Base-by-base conservation (phyloP, 2,797 vertebrate genomes). In the Telmatherina bonti region DNA sequence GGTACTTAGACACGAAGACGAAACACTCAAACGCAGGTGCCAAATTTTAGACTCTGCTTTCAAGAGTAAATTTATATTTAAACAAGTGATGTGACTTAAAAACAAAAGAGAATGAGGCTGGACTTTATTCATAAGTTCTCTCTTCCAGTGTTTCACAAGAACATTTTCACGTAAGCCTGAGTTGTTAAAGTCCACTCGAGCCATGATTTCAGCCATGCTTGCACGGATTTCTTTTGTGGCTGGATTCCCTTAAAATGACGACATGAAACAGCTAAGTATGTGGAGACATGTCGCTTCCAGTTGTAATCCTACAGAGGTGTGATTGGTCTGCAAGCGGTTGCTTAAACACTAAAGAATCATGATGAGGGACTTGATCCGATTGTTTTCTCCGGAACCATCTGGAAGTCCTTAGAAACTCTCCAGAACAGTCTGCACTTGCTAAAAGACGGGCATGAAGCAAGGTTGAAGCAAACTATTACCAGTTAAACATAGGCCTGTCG, bases 41-140 rank as follows among this genome's bases (percentile, higher is more conserved):
- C 51, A 65, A 51, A 30, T 33, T 36, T 52, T 10, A 10, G 52
- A 38, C 49, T 73, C 66, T 33, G 58, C 49, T 68, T 72, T 65
- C 27, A 53, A 29, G 36, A 54, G 54, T 51, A 60, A 3, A 20
- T 59, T 64, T 52, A 29, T 31, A 24, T 53, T 8, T 3, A 70
- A 29, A 47, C 13, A 38, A 30, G 31, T 38, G 60, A 31, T 18
- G 20, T 22, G 45, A 43, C 6, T n/a, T 22, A 36, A 57, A 22
- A 38, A 33, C 27, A 22, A 7, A 9, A 47, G 20, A 20, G 45
- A 22, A 47, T 10, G 10, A 47, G 45, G 41, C 6, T 43, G 41
- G 7, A 8, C 5, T 45, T 45, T 47, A n/a, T 22, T 18, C 9
- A 22, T 0, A 47, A 43, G 41, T 43, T 43, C 16, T 43, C 38